These are phyloP conservation scores for Diorhabda sublineata DNA, from an alignment of 1,140 invertebrate species.

Conservation along the genomic window DNA sequence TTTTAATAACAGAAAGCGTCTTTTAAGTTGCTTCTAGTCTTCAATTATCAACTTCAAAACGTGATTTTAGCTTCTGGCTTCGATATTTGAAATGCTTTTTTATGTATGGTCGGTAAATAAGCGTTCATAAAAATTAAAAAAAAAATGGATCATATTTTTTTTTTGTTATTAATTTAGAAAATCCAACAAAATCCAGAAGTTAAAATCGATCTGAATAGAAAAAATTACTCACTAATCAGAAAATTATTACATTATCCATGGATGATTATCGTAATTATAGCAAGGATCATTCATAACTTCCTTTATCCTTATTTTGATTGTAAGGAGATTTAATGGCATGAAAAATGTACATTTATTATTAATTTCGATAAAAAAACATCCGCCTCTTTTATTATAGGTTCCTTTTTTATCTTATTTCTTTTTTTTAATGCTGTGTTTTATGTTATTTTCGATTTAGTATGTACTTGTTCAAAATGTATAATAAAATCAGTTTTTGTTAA, in stretches of 20 bases:
- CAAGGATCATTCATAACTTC: too few relatives aligned
- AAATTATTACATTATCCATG: too few relatives aligned
- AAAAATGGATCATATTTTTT: background rate
- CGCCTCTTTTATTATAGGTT: too few relatives aligned
- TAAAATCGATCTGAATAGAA: background rate
- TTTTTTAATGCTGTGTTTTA: background rate
- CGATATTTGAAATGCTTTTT: background rate
- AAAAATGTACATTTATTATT: too few relatives aligned
- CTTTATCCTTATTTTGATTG: too few relatives aligned
- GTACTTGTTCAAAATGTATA: background rate
- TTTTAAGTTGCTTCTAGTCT: conserved; percentile 26
- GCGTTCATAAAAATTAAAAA: background rate
- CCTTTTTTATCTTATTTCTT: background rate
- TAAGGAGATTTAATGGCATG: too few relatives aligned
- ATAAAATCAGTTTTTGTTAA: conserved; percentile 3
- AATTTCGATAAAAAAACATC: too few relatives aligned
- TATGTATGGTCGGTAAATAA: background rate
- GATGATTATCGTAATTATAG: too few relatives aligned
- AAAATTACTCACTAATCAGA: background rate
- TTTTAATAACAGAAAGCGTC: conserved; percentile 12
- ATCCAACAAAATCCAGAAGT: too few relatives aligned
- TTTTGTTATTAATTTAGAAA: background rate
- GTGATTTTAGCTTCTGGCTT: background rate
- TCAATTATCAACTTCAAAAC: conserved; percentile 2
- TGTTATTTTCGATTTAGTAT: background rate